Evolutionary conservation across 2,888 invertebrate genomes (phyloP).

Genomic region (Abrostola tripartita): DNA sequence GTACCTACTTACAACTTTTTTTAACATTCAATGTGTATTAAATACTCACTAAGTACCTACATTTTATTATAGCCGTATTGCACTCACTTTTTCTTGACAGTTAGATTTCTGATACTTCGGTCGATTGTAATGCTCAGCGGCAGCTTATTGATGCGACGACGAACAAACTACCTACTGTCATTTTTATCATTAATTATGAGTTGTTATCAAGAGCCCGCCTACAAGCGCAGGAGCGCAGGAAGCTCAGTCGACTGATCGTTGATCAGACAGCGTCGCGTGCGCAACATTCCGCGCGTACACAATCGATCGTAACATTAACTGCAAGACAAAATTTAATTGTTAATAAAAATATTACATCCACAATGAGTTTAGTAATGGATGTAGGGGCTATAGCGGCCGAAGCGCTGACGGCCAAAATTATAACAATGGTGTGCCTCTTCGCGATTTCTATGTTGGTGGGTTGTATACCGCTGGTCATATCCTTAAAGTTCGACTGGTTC

Average conservation of each 20-base stretch:
- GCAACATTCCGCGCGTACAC: slow-evolving; percentile 46
- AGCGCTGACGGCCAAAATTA: slow-evolving; percentile 91
- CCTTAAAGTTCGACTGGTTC: slow-evolving; percentile 90
- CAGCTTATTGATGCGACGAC: slow-evolving; percentile 57
- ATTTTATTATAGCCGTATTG: too few relatives aligned
- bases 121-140: slow-evolving; percentile 32
- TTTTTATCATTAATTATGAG: slow-evolving; percentile 82
- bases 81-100: slow-evolving; percentile 12
- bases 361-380: slow-evolving; percentile 61
- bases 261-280: slow-evolving; percentile 63
- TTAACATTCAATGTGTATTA: too few relatives aligned
- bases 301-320: slow-evolving; percentile 35
- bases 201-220: slow-evolving; percentile 80
- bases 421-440: slow-evolving; percentile 94
- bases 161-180: slow-evolving; percentile 67
- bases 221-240: slow-evolving; percentile 71
- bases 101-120: slow-evolving; percentile 23
- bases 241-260: slow-evolving; percentile 72
- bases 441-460: slow-evolving; percentile 93
- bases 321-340: slow-evolving; percentile 58
- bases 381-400: slow-evolving; percentile 64
- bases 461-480: slow-evolving; percentile 91
- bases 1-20: too few relatives aligned
- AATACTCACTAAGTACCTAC: too few relatives aligned
- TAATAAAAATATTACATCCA: slow-evolving; percentile 30